phyloP scores from a whole-genome alignment of 1,140 invertebrate genomes.

The Ylistrum balloti region DNA sequence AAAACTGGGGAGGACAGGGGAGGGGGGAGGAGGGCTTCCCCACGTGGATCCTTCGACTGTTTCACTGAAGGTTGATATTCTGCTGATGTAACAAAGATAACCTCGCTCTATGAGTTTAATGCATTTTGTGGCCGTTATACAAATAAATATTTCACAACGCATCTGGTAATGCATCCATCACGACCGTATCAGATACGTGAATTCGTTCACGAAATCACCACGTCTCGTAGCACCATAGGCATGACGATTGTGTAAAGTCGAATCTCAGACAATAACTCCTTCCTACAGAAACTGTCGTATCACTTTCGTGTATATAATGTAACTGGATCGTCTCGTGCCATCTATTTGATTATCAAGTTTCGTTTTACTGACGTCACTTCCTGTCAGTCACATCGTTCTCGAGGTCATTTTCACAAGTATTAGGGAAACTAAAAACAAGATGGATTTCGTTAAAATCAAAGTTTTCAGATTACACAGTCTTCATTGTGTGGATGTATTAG shows the following conservation, averaged over 20 bases:
- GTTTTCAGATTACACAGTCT: neutral
- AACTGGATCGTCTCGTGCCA: neutral
- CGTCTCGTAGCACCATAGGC: too few relatives aligned
- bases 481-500: neutral
- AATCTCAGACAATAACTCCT: neutral
- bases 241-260: neutral
- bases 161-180: neutral
- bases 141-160: neutral
- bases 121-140: neutral
- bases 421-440: neutral
- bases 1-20: neutral
- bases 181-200: neutral
- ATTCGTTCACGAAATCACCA: neutral
- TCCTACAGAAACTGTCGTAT: neutral
- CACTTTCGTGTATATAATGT: neutral
- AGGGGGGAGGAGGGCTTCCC: neutral
- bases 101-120: neutral
- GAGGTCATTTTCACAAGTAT: neutral
- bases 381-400: neutral
- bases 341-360: neutral
- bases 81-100: constrained; percentile 4
- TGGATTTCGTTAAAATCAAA: neutral
- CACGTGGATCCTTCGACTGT: neutral
- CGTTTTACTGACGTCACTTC: neutral
- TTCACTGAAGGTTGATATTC: neutral